Base-by-base conservation (phyloP, 1,140 invertebrate genomes). In the Aphelenchoides fujianensis region DNA sequence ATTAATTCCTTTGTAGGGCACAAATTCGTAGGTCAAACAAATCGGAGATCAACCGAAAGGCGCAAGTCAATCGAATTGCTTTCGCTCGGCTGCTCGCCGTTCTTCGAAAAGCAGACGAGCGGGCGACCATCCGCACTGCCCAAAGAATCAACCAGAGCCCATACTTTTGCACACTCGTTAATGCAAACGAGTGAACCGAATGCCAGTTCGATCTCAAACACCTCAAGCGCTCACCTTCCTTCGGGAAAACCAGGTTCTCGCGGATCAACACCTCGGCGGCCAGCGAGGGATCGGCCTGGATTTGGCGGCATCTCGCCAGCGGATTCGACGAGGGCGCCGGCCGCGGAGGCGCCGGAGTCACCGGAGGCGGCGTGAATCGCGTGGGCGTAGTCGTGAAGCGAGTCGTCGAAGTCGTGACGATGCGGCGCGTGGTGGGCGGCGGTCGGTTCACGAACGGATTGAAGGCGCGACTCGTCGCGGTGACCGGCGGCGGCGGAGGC, bases 201-300 rank as follows among this genome's bases (percentile, higher is more conserved):
- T 59, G 12, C 5, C 12, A 59, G 5, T 16, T 23, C 23, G 34
- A 59, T 5, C 19, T 5, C 28, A 59, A 23, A 59, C 19, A 27
- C 32, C 30, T 2, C 31, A 54, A 19, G 53, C 3, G 52, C 66
- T 54, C 16, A 83, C 81, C 79, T 73, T 82, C 81, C 12, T 73
- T 78, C 3, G 81, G 28, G 66, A 75, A 68, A 3, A 80, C 70
- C 16, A 82, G 69, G 62, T 69, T 59, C 68, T 82, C 81, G 61
- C 83, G 68, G n/a, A 79, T 41, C 48, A 82, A 54, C 2, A 80
- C 78, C 64, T 82, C 81, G 1, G 81, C 81, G 31, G 81, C 74
- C 2, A 73, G 36, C 2, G 70, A 69, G 0, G 81, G 82, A 72
- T 82, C 81, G 34, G 68, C 68, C 52, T 82, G 73, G 59, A 82